Percentiles rank a stretch among this genome's conserved stretches.
phyloP scores from a whole-genome alignment of 2,113 vertebrate genomes.

The Anas platyrhynchos region DNA sequence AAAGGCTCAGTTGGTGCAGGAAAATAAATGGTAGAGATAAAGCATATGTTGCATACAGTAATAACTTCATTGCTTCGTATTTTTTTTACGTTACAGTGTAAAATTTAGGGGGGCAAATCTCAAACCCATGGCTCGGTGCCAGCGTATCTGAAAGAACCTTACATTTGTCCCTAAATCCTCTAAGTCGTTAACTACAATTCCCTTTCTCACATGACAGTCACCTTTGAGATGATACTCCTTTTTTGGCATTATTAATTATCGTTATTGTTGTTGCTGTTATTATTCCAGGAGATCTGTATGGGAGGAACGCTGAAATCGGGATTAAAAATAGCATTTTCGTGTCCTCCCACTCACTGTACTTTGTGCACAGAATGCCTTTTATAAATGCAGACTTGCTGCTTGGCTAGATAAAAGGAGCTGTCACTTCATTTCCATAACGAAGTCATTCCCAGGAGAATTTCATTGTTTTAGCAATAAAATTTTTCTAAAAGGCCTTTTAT shows the following conservation, averaged over 20 bases:
- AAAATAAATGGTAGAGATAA: background rate
- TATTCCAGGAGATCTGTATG: constrained; percentile 74
- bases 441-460: constrained; percentile 77
- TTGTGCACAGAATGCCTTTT: constrained; percentile 77
- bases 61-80: background rate
- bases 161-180: background rate
- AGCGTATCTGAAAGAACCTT: background rate
- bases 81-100: background rate
- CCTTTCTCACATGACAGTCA: constrained; percentile 58
- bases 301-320: constrained; percentile 73
- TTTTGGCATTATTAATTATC: constrained; percentile 69
- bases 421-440: constrained; percentile 80
- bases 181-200: background rate
- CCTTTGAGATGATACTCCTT: constrained; percentile 58
- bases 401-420: constrained; percentile 81
- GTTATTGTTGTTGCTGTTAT: constrained; percentile 74
- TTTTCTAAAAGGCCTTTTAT: constrained; percentile 78
- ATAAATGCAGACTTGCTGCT: constrained; percentile 80
- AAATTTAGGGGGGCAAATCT: background rate
- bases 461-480: constrained; percentile 83
- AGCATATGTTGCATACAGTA: background rate
- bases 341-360: constrained; percentile 79
- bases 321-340: constrained; percentile 82
- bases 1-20: background rate
- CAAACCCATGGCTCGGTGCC: background rate